Evolutionary conservation across 2,888 invertebrate genomes (phyloP), one percentile per base, ranked within the genome.

Genomic region (Agrochola macilenta): DNA sequence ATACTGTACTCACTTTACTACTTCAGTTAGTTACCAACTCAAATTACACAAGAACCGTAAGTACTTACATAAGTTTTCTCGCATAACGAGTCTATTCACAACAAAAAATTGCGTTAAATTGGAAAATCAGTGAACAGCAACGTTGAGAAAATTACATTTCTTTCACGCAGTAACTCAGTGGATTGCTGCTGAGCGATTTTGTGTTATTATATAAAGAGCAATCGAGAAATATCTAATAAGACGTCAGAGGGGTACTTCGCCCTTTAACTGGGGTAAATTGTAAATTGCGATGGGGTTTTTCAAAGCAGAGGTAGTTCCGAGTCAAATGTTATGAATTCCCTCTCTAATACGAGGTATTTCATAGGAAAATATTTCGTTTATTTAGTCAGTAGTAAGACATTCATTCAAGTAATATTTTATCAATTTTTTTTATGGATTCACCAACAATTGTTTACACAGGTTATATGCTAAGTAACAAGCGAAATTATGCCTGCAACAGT

Each of bases 91-190:
- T 87, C 89, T 82, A 89, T 91, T 91, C 90, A 91, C 79, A 73
- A 88, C 84, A 86, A 87, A 89, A 88, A 87, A 89, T 86, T 88
- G 87, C 83, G 85, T 87, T 85, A 91, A 90, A 90, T 90, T 91
- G 89, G 85, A 90, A 88, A 90, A 90, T 89, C 89, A 87, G 78
- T 86, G 88, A 88, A 81, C 84, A 84, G 86, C 75, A 79, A 83
- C 78, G 78, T 84, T 85, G 79, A 81, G 88, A 87, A 89, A 91
- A 90, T 90, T 90, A 88, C 81, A 80, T 88, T 90, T 84, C 89
- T 85, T 90, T 89, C 86, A 85, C 77, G 60, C 61, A 82, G 76
- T 78, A 85, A 83, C 60, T 82, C 76, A 76, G 76, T 78, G 82
- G 76, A 79, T 78, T 74, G 65, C 71, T 71, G 74, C 76, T 69